These are phyloP conservation scores for Tetropium fuscum DNA, from an alignment of 2,888 invertebrate species.

Conservation along the genomic window DNA sequence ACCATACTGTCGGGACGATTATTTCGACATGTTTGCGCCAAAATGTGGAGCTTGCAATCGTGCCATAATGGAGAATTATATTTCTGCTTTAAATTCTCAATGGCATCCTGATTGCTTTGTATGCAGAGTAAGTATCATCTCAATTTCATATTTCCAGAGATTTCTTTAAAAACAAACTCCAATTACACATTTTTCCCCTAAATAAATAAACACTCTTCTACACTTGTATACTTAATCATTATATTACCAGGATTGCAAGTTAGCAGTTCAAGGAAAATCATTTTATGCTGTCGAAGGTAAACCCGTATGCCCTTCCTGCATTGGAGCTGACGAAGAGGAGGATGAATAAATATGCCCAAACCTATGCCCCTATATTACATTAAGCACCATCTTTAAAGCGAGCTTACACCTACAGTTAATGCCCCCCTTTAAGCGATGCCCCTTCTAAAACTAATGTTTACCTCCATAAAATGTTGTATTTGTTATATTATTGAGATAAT, in stretches of 20 bases:
- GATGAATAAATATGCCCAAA: slow-evolving; percentile 66
- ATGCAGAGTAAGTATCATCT: slow-evolving; percentile 86
- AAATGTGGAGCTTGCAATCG: slow-evolving; percentile 97
- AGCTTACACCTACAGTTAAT: slow-evolving; percentile 61
- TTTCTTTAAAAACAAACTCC: too few relatives aligned
- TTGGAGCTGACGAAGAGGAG: slow-evolving; percentile 90
- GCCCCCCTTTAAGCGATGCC: slow-evolving; percentile 33
- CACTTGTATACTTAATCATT: slow-evolving; percentile 1
- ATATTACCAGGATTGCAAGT: slow-evolving; percentile 87
- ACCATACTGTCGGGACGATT: slow-evolving; percentile 96
- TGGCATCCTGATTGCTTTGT: slow-evolving; percentile 99
- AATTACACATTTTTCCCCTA: neutral
- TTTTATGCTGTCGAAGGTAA: slow-evolving; percentile 98
- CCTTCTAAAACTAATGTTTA: slow-evolving; percentile 63
- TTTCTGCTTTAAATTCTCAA: slow-evolving; percentile 96
- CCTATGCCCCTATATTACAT: slow-evolving; percentile 53
- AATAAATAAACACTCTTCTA: neutral
- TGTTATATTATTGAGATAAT: slow-evolving; percentile 68
- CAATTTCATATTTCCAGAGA: neutral
- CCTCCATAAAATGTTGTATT: slow-evolving; percentile 63
- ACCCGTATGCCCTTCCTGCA: slow-evolving; percentile 94
- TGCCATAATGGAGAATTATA: slow-evolving; percentile 98
- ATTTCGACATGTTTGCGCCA: slow-evolving; percentile 98
- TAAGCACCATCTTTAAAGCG: slow-evolving; percentile 38
- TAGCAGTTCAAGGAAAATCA: slow-evolving; percentile 92